These are phyloP conservation scores for Callospermophilus lateralis DNA, from an alignment of 2,113 vertebrate genomes.

Conservation along the genomic window DNA sequence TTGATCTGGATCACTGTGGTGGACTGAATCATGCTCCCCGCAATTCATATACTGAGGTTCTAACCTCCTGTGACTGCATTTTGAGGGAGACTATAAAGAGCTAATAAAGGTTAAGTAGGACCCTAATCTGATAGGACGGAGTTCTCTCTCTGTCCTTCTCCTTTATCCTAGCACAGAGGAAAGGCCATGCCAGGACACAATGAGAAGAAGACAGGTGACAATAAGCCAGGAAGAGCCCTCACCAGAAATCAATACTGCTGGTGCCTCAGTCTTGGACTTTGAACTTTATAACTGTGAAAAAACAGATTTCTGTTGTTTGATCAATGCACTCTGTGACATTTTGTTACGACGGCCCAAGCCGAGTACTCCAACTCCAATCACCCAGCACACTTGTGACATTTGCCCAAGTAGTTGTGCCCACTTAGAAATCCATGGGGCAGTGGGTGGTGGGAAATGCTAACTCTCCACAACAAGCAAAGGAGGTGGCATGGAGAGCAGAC, in stretches of 20 bases:
- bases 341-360: not conserved
- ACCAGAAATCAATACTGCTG: not conserved
- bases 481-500: not conserved
- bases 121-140: not conserved
- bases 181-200: not conserved
- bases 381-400: not conserved
- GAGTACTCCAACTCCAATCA: not conserved
- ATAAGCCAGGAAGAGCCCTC: not conserved
- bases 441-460: not conserved
- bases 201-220: not conserved
- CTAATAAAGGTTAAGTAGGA: not conserved
- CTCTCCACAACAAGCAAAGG: not conserved
- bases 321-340: not conserved
- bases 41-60: not conserved
- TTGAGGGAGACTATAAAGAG: not conserved
- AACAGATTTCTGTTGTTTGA: not conserved
- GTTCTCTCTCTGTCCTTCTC: not conserved
- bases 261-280: not conserved
- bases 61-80: not conserved
- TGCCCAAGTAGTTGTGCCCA: not conserved
- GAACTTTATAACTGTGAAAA: not conserved
- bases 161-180: not conserved
- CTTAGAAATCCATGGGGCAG: not conserved
- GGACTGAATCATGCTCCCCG: accelerated
- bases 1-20: not conserved